Conservation (phyloP, 2,888 invertebrate species). For the Aethes cnicana region DNA sequence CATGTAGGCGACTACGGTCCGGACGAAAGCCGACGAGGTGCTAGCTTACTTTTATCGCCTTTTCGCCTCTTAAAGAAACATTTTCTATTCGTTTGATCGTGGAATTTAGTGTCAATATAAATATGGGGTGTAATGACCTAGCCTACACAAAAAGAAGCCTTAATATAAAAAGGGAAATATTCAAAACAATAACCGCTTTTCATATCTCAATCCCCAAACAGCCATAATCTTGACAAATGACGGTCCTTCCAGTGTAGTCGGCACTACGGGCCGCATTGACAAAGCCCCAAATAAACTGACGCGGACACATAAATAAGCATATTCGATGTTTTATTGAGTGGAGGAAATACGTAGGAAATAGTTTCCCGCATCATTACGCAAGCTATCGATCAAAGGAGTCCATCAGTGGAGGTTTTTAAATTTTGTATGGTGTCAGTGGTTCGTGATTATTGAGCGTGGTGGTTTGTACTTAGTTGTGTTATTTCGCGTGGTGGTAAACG, state of each 20-base stretch:
- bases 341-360: slow-evolving; percentile 80
- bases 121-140: slow-evolving; percentile 37
- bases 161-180: slow-evolving; percentile 64
- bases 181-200: slow-evolving; percentile 78
- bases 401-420: slow-evolving; percentile 41
- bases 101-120: slow-evolving; percentile 35
- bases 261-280: slow-evolving; percentile 72
- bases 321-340: slow-evolving; percentile 80
- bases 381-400: slow-evolving; percentile 75
- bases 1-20: slow-evolving; percentile 38
- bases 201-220: slow-evolving; percentile 75
- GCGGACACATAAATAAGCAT: slow-evolving; percentile 77
- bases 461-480: slow-evolving; percentile 35
- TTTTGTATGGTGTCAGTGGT: slow-evolving; percentile 30
- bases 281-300: slow-evolving; percentile 77
- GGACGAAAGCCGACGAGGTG: slow-evolving; percentile 41
- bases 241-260: slow-evolving; percentile 73
- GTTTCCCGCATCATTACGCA: slow-evolving; percentile 77
- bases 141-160: slow-evolving; percentile 40
- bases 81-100: slow-evolving; percentile 28
- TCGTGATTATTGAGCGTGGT: slow-evolving; percentile 30
- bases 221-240: slow-evolving; percentile 80
- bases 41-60: slow-evolving; percentile 5
- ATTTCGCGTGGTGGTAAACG: slow-evolving; percentile 55
- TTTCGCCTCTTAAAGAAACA: neutral